Evolutionary conservation across 2,113 vertebrate species (phyloP).

Genomic region (Leptosomus discolor): DNA sequence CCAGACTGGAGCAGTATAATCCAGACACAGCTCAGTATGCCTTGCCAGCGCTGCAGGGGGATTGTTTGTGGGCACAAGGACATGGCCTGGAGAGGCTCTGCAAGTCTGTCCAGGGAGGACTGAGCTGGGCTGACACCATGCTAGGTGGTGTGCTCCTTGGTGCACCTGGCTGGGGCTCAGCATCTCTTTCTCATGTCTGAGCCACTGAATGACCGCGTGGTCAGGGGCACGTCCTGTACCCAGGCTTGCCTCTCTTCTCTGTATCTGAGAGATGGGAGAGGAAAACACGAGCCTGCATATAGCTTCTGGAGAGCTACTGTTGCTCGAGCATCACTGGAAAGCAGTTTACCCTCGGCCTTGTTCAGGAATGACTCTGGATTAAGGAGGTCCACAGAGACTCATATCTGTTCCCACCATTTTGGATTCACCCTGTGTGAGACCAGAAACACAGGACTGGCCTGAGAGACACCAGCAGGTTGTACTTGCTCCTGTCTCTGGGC

Average conservation of each 20-base stretch:
- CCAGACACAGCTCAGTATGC: neutral
- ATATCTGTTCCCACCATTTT: neutral
- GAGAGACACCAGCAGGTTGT: neutral
- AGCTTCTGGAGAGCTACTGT: neutral
- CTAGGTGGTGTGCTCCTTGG: neutral
- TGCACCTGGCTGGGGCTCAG: neutral
- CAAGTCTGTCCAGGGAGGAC: too few relatives aligned
- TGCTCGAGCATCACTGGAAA: neutral
- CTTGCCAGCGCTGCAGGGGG: neutral
- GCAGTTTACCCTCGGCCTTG: neutral
- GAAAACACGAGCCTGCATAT: neutral
- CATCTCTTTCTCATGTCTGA: accelerated
- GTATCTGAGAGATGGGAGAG: neutral
- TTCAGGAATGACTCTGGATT: neutral
- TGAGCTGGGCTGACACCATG: neutral
- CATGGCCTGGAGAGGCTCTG: accelerated
- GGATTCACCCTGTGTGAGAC: neutral
- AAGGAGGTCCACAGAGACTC: neutral
- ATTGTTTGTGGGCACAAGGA: neutral
- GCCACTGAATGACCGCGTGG: accelerated
- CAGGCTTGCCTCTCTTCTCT: neutral
- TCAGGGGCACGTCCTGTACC: neutral
- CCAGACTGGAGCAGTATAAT: neutral
- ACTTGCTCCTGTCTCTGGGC: neutral
- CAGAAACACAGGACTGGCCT: neutral